These are phyloP conservation scores for Caenorhabditis afra DNA, from an alignment of 2,888 invertebrate genomes.

Conservation along the genomic window DNA sequence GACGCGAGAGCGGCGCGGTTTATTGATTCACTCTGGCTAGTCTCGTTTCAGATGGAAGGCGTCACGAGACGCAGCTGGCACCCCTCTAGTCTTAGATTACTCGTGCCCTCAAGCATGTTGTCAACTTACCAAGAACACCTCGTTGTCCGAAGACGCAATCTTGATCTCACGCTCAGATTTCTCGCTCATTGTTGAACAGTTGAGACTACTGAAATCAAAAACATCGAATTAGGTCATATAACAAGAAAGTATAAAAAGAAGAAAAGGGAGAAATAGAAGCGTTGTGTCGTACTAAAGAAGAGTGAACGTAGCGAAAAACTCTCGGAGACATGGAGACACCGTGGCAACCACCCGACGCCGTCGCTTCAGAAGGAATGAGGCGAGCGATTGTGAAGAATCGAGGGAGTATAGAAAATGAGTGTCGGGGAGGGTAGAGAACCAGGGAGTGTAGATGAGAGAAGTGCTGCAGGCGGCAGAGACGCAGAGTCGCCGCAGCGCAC, in stretches of 20 bases:
- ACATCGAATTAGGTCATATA: too few relatives aligned
- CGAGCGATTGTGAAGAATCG: too few relatives aligned
- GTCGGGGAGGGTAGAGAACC: neutral
- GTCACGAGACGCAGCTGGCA: neutral
- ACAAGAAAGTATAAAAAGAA: too few relatives aligned
- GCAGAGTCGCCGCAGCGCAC: neutral
- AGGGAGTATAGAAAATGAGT: neutral
- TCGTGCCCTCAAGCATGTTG: too few relatives aligned
- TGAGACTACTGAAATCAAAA: neutral
- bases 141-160: slow-evolving; percentile 68
- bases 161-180: slow-evolving; percentile 53
- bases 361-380: too few relatives aligned
- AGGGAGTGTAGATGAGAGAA: neutral
- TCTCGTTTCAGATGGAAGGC: neutral
- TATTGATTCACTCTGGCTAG: neutral
- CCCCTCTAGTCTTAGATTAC: slow-evolving; percentile 6
- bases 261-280: neutral
- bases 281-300: too few relatives aligned
- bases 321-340: neutral
- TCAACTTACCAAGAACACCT: slow-evolving; percentile 62
- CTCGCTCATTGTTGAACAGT: slow-evolving; percentile 15
- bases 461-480: slow-evolving; percentile 18
- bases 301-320: too few relatives aligned
- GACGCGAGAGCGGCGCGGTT: slow-evolving; percentile 2
- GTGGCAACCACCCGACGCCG: too few relatives aligned